Base-by-base conservation (phyloP, 2,113 vertebrate genomes). In the Upupa epops region DNA sequence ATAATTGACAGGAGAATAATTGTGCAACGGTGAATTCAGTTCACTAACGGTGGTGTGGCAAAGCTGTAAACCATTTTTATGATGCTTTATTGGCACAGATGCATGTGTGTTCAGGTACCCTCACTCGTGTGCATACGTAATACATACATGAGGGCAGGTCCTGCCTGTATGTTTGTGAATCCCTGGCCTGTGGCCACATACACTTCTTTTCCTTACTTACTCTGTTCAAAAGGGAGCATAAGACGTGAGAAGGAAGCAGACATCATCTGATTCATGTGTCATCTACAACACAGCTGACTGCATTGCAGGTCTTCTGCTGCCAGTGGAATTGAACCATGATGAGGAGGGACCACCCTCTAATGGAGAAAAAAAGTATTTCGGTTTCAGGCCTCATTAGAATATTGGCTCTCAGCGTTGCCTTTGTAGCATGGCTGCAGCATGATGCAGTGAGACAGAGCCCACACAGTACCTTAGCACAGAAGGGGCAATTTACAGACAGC, bases 291-390 rank as follows among this genome's bases (percentile, higher is more conserved):
- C 86, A 80, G 75, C 63, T 88, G 68, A 87, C 86, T 75, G 86
- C 59, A 92, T 86, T 64, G 68, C 83, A 95, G 86, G 83, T 80
- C 86, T 81, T 85, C 93, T 92, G 70, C 91, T 95, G 90, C 83
- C 92, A 85, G 90, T 92, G 89, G 59, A 91, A 85, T 68, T 78
- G 96, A 96, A 79, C 75, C 83, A 24, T 34, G 83, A 82, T 74
- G 81, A 95, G 84, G 21, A 86, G 77, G 90, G 92, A 91, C 90
- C 93, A 93, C 94, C 92, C 96, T 95, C 94, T 95, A 83, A 70
- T 74, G 82, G 84, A 88, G 89, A 79, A 82, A 93, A 60, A 51
- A 45, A 90, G 92, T 87, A 89, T 90, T 96, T 92, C 76, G 2
- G 25, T 34, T 88, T 52, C 3, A 0, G 73, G 75, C 29, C 36